Evolutionary conservation across 2,113 vertebrate species (phyloP), one percentile per base, ranked within the genome.

Genomic region (Elephantulus edwardii): DNA sequence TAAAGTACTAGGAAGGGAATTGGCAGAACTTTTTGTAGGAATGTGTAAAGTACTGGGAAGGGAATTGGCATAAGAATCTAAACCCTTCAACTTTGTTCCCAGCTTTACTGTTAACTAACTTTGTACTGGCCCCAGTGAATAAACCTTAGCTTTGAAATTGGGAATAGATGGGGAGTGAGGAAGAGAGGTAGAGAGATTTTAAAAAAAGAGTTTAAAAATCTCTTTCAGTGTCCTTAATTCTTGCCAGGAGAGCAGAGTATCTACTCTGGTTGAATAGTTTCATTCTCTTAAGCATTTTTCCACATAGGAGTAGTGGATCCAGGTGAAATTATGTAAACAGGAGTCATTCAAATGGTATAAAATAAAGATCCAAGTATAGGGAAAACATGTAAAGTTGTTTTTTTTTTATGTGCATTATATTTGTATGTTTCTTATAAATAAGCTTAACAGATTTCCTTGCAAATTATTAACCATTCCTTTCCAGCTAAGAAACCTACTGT

Each of bases 211-310:
- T 20, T 89, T 30, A 19, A 40, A 64, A 75, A 46, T 44, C 28
- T 44, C 33, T 78, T 1, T 52, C 19, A 68, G 44, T 66, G 22
- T 56, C 78, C 70, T 90, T 66, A 12, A 48, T 91, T 70, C 68
- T 92, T 54, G 42, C 8, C 4, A n/a, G 54, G 44, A 77, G 81
- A 84, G 33, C 40, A 48, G 19, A 66, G 19, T 20, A 22, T 24
- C 79, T 46, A 2, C 56, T 70, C 48, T 76, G 70, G 56, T 60
- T 62, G 79, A 93, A 77, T 71, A 56, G 10, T 84, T 90, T 85
- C 22, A 19, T 86, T 86, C 87, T 64, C 4, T n/a, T 86, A 60
- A 88, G 66, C 68, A 42, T 72, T 90, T 94, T 93, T 92, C 74
- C 81, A 84, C 83, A 62, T 66, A n/a, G 0, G 1, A 80, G 17